Conservation (phyloP, 1,140 invertebrate species). For the Antheraea mylitta region DNA sequence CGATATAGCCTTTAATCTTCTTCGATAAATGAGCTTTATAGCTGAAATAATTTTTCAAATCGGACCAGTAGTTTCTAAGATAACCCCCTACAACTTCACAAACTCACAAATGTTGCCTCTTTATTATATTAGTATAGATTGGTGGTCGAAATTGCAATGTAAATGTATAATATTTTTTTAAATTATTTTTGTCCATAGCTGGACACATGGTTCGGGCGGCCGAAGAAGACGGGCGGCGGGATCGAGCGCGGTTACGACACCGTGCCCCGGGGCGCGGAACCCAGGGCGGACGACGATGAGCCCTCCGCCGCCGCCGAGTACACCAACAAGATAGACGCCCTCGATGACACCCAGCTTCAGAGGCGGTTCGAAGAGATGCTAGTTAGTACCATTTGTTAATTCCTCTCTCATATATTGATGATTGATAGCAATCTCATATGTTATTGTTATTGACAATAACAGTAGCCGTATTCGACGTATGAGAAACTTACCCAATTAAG, state of each 20-base stretch:
- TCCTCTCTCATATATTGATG: too few relatives aligned
- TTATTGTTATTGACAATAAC: too few relatives aligned
- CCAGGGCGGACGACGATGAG: conserved; percentile 63
- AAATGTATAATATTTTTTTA: not conserved
- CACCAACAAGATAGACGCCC: conserved; percentile 82
- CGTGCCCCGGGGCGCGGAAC: conserved; percentile 73
- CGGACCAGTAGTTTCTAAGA: too few relatives aligned
- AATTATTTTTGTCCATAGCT: conserved; percentile 70
- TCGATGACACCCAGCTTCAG: conserved; percentile 87
- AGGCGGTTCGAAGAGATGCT: conserved; percentile 90
- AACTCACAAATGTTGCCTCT: too few relatives aligned
- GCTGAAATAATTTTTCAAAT: too few relatives aligned
- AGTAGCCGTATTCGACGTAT: too few relatives aligned
- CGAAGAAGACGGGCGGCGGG: conserved; percentile 77
- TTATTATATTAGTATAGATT: not conserved
- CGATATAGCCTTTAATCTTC: too few relatives aligned
- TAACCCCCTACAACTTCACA: too few relatives aligned
- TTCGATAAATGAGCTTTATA: too few relatives aligned
- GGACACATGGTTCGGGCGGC: conserved; percentile 85
- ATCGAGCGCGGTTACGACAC: conserved; percentile 69
- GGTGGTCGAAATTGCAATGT: not conserved
- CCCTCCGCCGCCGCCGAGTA: conserved; percentile 80
- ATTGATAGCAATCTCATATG: too few relatives aligned
- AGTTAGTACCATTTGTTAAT: conserved; percentile 56
- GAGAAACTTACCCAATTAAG: too few relatives aligned